Percentiles rank a stretch among this genome's conserved stretches.
These are phyloP conservation scores for Proctacanthus coquilletti DNA, from an alignment of 1,140 invertebrate genomes.

Conservation along the genomic window DNA sequence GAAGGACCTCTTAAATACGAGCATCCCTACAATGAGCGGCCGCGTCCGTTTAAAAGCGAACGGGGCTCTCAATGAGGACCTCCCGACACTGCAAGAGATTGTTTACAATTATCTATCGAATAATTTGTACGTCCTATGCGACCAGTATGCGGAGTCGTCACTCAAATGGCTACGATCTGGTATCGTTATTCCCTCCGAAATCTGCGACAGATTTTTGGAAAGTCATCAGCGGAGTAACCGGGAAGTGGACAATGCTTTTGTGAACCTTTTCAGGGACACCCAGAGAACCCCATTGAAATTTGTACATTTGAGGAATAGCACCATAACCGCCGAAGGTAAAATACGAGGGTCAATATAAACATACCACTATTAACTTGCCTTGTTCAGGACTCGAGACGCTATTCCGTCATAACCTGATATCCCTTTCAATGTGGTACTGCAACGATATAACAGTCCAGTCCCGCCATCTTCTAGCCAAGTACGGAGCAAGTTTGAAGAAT, in stretches of 20 bases:
- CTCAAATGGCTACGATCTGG: slow-evolving; percentile 24
- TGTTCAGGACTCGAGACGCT: slow-evolving; percentile 38
- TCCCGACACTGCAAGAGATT: slow-evolving; percentile 38
- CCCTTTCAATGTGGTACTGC: slow-evolving; percentile 60
- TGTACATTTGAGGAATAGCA: slow-evolving; percentile 52
- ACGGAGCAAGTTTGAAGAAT: slow-evolving; percentile 30
- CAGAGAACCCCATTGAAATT: slow-evolving; percentile 47
- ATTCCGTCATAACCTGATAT: slow-evolving; percentile 49
- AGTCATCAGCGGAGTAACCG: slow-evolving; percentile 36
- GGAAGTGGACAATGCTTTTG: slow-evolving; percentile 45
- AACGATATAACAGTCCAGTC: slow-evolving; percentile 41
- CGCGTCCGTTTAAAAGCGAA: slow-evolving; percentile 29
- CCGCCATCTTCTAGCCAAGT: slow-evolving; percentile 28
- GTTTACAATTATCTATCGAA: slow-evolving; percentile 47
- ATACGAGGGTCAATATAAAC: background rate
- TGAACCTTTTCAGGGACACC: slow-evolving; percentile 54
- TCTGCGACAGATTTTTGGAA: slow-evolving; percentile 51
- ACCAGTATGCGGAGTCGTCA: slow-evolving; percentile 10
- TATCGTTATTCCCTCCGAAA: slow-evolving; percentile 47
- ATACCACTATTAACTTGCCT: slow-evolving; percentile 10
- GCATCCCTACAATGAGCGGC: slow-evolving; percentile 18
- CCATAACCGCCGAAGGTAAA: slow-evolving; percentile 49
- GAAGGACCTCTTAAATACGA: background rate
- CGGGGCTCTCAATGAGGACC: slow-evolving; percentile 25
- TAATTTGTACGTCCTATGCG: slow-evolving; percentile 43